These are phyloP conservation scores for Tupiocoris notatus DNA, from an alignment of 2,888 invertebrate species.

Conservation along the genomic window DNA sequence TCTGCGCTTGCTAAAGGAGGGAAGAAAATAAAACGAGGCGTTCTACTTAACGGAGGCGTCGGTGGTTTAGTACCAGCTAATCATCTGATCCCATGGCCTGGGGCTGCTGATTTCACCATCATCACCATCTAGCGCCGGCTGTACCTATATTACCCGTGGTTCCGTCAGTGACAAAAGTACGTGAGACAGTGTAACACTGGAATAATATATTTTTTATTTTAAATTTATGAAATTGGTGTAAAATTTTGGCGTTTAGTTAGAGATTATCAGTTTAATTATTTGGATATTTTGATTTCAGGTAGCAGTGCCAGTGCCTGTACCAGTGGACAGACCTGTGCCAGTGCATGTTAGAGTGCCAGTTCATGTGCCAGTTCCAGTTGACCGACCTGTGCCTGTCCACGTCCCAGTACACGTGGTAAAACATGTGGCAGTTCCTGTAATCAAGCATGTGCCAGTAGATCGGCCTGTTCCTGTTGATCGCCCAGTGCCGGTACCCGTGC, in stretches of 20 bases:
- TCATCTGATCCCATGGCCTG: not conserved
- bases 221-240: too few species aligned
- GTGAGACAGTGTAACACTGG: too few species aligned
- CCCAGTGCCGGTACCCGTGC: constrained; percentile 30
- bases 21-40: not conserved
- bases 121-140: not conserved
- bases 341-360: constrained; percentile 28
- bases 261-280: too few species aligned
- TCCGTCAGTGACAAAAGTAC: not conserved
- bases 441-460: constrained; percentile 17
- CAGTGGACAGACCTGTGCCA: constrained; percentile 33
- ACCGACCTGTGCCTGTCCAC: constrained; percentile 21
- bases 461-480: constrained; percentile 13
- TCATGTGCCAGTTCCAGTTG: constrained; percentile 22
- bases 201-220: too few species aligned
- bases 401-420: constrained; percentile 5
- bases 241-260: too few species aligned
- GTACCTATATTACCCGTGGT: not conserved
- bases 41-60: not conserved
- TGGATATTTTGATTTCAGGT: constrained; percentile 21
- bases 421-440: constrained; percentile 19
- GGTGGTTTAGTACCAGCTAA: not conserved
- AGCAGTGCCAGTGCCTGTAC: constrained; percentile 34
- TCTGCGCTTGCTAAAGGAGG: not conserved
- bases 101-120: not conserved